A percentile compares a stretch with the other conserved stretches of the same genome.
Conservation (phyloP, 2,113 vertebrate species). For the Rafetus swinhoei region DNA sequence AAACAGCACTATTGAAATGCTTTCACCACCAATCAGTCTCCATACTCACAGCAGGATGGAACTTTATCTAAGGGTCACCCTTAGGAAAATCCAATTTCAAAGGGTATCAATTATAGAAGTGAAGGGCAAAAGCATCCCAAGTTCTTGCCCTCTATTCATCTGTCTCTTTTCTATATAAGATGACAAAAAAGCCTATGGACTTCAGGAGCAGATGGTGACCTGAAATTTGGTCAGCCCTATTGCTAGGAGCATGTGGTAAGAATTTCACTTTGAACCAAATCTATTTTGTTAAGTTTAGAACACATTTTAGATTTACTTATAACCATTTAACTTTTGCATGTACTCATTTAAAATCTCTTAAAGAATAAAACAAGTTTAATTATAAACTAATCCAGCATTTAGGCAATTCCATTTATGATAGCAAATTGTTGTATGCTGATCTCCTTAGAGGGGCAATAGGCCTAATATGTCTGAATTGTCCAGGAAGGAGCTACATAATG, state of each 20-base stretch:
- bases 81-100: not conserved
- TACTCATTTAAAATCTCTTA: not conserved
- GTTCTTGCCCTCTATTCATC: not conserved
- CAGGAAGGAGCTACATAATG: not conserved
- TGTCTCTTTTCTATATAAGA: not conserved
- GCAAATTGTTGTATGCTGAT: not conserved
- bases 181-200: not conserved
- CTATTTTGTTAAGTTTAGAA: not conserved
- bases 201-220: not conserved
- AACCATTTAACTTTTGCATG: not conserved
- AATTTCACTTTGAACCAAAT: not conserved
- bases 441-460: not conserved
- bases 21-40: not conserved
- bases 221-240: not conserved
- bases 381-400: not conserved
- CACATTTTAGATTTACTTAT: not conserved
- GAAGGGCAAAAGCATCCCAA: not conserved
- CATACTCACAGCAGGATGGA: not conserved
- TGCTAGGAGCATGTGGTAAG: not conserved
- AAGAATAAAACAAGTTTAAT: too few relatives aligned
- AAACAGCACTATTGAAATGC: not conserved
- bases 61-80: not conserved
- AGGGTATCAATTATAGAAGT: not conserved
- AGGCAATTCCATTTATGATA: not conserved
- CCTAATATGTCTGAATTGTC: not conserved